These are phyloP conservation scores for Telmatochromis brachygnathus DNA, from an alignment of 2,113 vertebrate species.

Conservation along the genomic window DNA sequence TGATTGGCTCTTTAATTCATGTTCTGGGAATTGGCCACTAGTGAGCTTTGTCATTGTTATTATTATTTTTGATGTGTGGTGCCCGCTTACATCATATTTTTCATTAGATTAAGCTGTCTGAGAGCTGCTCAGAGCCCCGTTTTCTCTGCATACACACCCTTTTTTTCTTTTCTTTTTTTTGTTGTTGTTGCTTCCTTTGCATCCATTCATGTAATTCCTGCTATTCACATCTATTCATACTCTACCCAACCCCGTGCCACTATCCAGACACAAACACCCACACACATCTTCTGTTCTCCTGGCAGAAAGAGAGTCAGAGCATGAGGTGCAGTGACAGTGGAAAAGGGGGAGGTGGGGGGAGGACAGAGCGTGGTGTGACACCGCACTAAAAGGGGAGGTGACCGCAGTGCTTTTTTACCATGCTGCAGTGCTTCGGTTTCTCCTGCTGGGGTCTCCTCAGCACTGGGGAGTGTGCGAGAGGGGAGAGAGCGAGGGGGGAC, in stretches of 20 bases:
- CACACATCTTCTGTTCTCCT: background rate
- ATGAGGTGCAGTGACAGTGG: constrained; percentile 19
- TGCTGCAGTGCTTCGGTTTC: constrained; percentile 50
- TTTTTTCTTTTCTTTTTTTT: background rate
- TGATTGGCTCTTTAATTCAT: constrained; percentile 49
- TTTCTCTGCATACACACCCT: background rate
- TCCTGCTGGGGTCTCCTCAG: constrained; percentile 62
- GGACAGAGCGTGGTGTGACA: constrained; percentile 54
- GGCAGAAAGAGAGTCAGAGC: background rate
- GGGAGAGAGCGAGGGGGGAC: background rate
- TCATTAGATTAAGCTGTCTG: background rate
- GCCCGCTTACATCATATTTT: background rate
- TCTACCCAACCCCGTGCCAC: background rate
- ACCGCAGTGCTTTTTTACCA: constrained; percentile 58
- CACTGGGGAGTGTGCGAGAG: constrained; percentile 25
- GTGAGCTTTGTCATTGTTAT: constrained; percentile 12
- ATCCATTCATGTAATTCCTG: constrained; percentile 28
- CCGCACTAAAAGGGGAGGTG: constrained; percentile 66
- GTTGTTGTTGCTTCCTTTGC: background rate
- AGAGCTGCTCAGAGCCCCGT: background rate
- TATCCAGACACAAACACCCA: background rate
- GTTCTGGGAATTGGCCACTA: constrained; percentile 36
- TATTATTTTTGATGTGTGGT: background rate
- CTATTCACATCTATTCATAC: background rate
- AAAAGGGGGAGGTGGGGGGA: background rate